Percentiles rank a stretch among this genome's conserved stretches.
These are phyloP conservation scores for Tetropium fuscum DNA, from an alignment of 2,888 invertebrate genomes.

Conservation along the genomic window DNA sequence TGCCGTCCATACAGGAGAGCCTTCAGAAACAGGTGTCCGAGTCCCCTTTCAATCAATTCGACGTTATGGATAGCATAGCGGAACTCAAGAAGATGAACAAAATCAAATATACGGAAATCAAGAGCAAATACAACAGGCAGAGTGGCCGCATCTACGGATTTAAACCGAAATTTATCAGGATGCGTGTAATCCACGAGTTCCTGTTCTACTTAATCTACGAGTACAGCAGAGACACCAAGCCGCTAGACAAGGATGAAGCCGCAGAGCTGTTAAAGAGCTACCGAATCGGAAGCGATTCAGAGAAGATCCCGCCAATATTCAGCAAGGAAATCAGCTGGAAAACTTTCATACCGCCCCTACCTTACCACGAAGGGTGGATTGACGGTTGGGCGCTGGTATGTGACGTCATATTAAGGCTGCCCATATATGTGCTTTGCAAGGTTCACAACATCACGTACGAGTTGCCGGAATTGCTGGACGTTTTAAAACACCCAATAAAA, in stretches of 20 bases:
- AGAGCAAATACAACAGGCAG: constrained; percentile 4
- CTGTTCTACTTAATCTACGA: constrained; percentile 78
- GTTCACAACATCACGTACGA: constrained; percentile 72
- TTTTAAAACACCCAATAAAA: constrained; percentile 75
- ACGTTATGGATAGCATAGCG: constrained; percentile 48
- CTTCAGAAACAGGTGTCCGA: constrained; percentile 29
- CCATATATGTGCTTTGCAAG: constrained; percentile 77
- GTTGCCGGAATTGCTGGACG: constrained; percentile 70
- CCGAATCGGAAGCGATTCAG: constrained; percentile 59
- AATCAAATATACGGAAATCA: constrained; percentile 12
- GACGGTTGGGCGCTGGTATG: constrained; percentile 74
- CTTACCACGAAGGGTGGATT: constrained; percentile 69
- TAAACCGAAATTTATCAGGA: constrained; percentile 67
- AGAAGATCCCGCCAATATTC: constrained; percentile 68
- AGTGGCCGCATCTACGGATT: constrained; percentile 31
- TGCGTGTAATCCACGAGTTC: constrained; percentile 75
- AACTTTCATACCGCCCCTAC: constrained; percentile 79
- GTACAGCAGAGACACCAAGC: constrained; percentile 40
- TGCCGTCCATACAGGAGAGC: constrained; percentile 22
- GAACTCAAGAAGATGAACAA: constrained; percentile 42
- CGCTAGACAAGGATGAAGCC: constrained; percentile 56
- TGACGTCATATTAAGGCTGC: constrained; percentile 77
- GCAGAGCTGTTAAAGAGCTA: constrained; percentile 47
- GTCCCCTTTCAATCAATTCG: constrained; percentile 42
- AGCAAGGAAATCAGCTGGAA: constrained; percentile 73